These are phyloP conservation scores for Echinometra lucunter DNA, from an alignment of 53 echinoderm and acorn worm genomes.

Conservation along the genomic window DNA sequence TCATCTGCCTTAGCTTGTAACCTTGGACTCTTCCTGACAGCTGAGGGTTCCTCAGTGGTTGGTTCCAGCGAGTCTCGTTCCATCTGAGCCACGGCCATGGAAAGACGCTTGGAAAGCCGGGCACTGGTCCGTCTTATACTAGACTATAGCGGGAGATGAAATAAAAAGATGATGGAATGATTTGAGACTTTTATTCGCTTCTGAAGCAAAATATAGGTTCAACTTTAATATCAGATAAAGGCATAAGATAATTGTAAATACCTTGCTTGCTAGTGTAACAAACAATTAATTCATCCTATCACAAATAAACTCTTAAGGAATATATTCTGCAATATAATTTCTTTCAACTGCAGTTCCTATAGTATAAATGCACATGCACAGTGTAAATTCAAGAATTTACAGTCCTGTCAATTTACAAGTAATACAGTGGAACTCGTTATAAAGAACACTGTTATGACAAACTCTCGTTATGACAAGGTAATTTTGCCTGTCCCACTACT, in stretches of 20 bases:
- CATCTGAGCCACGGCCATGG: conserved; percentile 44
- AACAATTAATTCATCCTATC: neutral
- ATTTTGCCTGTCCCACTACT: too few species aligned
- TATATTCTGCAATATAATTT: too few species aligned
- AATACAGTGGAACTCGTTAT: too few species aligned
- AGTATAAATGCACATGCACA: too few species aligned
- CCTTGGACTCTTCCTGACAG: neutral
- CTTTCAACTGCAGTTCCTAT: too few species aligned
- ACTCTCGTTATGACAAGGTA: too few species aligned
- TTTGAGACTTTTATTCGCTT: neutral
- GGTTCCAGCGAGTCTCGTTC: conserved; percentile 55
- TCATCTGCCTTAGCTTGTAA: neutral
- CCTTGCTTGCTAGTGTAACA: too few species aligned
- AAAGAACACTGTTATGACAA: too few species aligned
- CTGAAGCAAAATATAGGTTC: neutral
- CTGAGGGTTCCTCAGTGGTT: neutral
- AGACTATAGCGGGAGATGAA: neutral
- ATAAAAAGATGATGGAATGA: neutral
- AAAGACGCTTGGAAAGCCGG: conserved; percentile 40
- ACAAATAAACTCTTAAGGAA: neutral
- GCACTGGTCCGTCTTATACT: neutral
- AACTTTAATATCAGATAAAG: neutral
- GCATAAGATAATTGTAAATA: neutral
- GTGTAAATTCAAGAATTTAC: too few species aligned
- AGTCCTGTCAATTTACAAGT: too few species aligned